phyloP scores from a whole-genome alignment of 2,888 invertebrate genomes.

The Tethea ocularis region DNA sequence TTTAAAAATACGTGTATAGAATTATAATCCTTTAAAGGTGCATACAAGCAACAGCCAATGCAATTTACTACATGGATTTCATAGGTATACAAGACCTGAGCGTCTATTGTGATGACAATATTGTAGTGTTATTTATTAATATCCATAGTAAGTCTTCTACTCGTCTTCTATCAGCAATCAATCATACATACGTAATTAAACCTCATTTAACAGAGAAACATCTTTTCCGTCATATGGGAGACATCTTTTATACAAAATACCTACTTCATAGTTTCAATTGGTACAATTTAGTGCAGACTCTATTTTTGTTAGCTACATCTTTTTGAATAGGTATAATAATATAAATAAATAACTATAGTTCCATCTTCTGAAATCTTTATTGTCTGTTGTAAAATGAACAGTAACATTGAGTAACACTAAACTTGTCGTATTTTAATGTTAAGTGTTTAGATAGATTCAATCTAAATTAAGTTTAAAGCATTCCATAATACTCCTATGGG shows the following conservation, averaged over 20 bases:
- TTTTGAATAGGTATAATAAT: constrained; percentile 11
- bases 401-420: constrained; percentile 50
- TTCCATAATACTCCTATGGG: constrained; percentile 80
- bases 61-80: constrained; percentile 25
- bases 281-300: not conserved
- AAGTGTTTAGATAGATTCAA: constrained; percentile 76
- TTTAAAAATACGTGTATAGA: constrained; percentile 19
- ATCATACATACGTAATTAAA: constrained; percentile 23
- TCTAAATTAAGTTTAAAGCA: constrained; percentile 78
- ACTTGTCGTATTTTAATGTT: constrained; percentile 61
- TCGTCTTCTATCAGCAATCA: constrained; percentile 13
- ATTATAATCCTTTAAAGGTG: constrained; percentile 14
- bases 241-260: constrained; percentile 5
- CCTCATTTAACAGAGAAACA: not conserved
- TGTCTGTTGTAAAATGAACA: constrained; percentile 42
- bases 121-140: constrained; percentile 47
- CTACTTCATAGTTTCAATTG: constrained; percentile 8
- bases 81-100: constrained; percentile 25
- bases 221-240: constrained; percentile 12
- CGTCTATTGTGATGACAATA: constrained; percentile 64
- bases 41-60: constrained; percentile 34
- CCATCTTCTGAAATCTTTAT: constrained; percentile 35
- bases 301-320: constrained; percentile 12
- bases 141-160: constrained; percentile 24
- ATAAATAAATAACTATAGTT: constrained; percentile 9